Evolutionary conservation across 2,888 invertebrate genomes (phyloP).

Genomic region (Microctonus aethiopoides): DNA sequence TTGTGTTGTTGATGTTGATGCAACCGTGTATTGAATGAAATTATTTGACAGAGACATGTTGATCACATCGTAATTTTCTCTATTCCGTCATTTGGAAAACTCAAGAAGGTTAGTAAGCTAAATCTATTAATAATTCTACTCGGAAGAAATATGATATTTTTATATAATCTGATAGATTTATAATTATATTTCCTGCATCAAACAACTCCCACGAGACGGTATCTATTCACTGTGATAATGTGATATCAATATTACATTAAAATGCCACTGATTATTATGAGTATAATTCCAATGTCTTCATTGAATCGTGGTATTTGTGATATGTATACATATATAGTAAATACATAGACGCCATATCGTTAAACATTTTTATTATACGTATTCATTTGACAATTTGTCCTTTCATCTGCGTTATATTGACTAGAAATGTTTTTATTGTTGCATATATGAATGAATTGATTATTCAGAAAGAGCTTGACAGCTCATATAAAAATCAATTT

Average conservation of each 20-base stretch:
- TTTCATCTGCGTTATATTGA: neutral
- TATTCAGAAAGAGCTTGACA: slow-evolving; percentile 9
- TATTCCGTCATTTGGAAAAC: no score
- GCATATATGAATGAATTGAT: neutral
- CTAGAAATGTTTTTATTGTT: neutral
- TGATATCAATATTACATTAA: neutral
- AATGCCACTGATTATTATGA: neutral
- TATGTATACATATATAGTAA: neutral
- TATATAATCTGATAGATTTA: neutral
- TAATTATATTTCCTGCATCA: neutral
- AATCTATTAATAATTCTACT: no score
- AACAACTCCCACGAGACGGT: neutral
- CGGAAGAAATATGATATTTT: neutral
- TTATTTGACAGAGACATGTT: no score
- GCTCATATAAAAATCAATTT: slow-evolving; percentile 32
- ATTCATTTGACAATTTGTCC: neutral
- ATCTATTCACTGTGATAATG: neutral
- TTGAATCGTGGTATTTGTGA: no score
- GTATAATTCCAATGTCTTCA: neutral
- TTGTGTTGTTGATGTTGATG: no score
- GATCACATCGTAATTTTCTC: no score
- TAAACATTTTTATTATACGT: neutral
- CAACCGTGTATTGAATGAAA: no score
- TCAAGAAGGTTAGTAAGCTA: no score
- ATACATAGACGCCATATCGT: neutral